Conservation (phyloP, 2,113 vertebrate species). For the Tapirus terrestris region DNA sequence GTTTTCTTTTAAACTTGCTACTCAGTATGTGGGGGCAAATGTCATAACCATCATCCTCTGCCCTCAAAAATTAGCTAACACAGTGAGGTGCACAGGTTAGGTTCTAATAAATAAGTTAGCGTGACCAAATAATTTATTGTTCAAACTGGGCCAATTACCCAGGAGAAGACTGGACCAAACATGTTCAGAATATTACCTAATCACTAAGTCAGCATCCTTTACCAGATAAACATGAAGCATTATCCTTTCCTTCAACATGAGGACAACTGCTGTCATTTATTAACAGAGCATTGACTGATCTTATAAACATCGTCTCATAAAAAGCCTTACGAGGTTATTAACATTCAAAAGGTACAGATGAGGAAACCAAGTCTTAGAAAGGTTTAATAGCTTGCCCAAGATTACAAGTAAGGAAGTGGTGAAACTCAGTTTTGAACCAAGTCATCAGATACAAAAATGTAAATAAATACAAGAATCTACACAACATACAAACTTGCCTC, state of each 20-base stretch:
- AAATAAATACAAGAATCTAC: not conserved
- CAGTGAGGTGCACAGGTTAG: not conserved
- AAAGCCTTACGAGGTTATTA: not conserved
- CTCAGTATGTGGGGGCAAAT: not conserved
- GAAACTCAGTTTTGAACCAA: constrained; percentile 3
- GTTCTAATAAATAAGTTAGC: not conserved
- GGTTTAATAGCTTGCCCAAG: not conserved
- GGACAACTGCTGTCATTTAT: not conserved
- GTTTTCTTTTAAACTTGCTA: not conserved
- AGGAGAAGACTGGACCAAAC: not conserved
- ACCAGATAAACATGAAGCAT: not conserved
- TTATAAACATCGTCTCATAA: not conserved
- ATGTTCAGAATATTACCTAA: not conserved
- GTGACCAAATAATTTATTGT: not conserved
- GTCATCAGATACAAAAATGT: not conserved
- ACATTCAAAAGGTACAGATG: not conserved
- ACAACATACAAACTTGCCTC: constrained; percentile 69
- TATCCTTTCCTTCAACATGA: not conserved
- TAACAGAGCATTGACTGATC: not conserved
- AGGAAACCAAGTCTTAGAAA: not conserved
- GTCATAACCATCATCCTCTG: not conserved
- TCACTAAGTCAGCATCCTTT: not conserved
- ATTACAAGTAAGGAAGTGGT: not conserved
- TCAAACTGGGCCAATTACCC: not conserved
- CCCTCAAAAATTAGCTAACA: not conserved